These are phyloP conservation scores for Drosophila nr. medialis DNA, from an alignment of 2,888 invertebrate species.

Conservation along the genomic window DNA sequence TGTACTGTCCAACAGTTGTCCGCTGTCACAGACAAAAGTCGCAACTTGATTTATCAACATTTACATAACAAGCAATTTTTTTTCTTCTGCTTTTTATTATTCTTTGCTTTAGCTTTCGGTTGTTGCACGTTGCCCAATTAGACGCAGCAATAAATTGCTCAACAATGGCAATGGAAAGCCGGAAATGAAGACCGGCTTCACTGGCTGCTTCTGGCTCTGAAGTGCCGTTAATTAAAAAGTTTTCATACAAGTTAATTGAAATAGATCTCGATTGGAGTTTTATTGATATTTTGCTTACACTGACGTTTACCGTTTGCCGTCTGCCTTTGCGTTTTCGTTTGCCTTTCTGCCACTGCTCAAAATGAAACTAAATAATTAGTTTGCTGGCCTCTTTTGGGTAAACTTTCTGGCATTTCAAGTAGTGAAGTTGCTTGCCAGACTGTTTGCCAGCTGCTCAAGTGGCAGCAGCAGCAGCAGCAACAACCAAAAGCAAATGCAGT, in stretches of 20 bases:
- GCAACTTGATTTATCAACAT: slow-evolving; percentile 75
- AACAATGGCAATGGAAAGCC: slow-evolving; percentile 38
- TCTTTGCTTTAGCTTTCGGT: slow-evolving; percentile 13
- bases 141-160: slow-evolving; percentile 74
- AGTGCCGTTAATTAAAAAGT: slow-evolving; percentile 78
- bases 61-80: slow-evolving; percentile 60
- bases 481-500: slow-evolving; percentile 26
- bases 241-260: slow-evolving; percentile 79
- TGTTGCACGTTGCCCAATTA: slow-evolving; percentile 65
- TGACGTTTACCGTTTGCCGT: slow-evolving; percentile 67
- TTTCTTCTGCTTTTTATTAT: slow-evolving; percentile 8
- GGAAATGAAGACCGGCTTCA: slow-evolving; percentile 47
- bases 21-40: slow-evolving; percentile 68
- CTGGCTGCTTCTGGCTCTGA: slow-evolving; percentile 47
- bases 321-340: slow-evolving; percentile 17
- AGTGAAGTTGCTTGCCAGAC: slow-evolving; percentile 73
- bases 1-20: slow-evolving; percentile 68
- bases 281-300: slow-evolving; percentile 73
- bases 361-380: slow-evolving; percentile 79
- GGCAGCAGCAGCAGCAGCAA: slow-evolving; percentile 51
- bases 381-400: slow-evolving; percentile 77
- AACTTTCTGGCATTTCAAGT: slow-evolving; percentile 77
- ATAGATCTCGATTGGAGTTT: slow-evolving; percentile 80
- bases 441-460: slow-evolving; percentile 77
- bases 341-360: slow-evolving; percentile 47